Evolutionary conservation across 2,797 vertebrate genomes (phyloP), one percentile per base, ranked within the genome.

Genomic region (Vespertilio murinus): DNA sequence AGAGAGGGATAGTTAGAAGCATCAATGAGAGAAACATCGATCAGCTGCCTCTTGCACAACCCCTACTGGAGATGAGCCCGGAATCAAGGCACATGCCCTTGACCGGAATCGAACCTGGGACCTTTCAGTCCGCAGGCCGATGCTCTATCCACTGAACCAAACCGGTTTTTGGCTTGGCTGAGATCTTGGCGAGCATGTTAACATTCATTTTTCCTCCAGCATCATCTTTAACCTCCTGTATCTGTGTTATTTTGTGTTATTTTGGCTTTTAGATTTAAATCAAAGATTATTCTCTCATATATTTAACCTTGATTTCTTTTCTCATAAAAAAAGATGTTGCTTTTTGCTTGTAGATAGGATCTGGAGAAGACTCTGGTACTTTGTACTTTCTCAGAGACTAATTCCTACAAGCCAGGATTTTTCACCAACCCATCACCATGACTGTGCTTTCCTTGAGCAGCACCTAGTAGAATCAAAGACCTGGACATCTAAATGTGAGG

Each of bases 221-320:
- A 49, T 1, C 5, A 80, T 25, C 30, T 78, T 30, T 65, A 84
- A 28, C 71, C 20, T 87, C 13, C 11, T 73, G 5, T 28, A 2
- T 65, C 0, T 49, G 5, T 40, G 22, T 94, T n/a, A n/a, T n/a
- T n/a, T n/a, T n/a, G n/a, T n/a, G 1, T 78, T 64, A 89, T 47
- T 79, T 87, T 56, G 67, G 3, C 13, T 78, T 84, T 17, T 35
- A 67, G 22, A 84, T 94, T 49, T 91, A 10, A 74, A 73, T 13
- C 64, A 38, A 89, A 7, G 2, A 47, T 2, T 56, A 1, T 92
- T 85, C 4, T 70, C 8, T 54, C 45, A 14, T 1, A 49, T 13
- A 77, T 35, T 74, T 75, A 70, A 73, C 38, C 3, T 67, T 47
- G 14, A 92, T 87, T 69, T 64, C 6, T 85, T 52, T 75, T 69